Percentiles rank a stretch among this genome's conserved stretches.
These are phyloP conservation scores for Papilio polytes DNA, from an alignment of 1,140 invertebrate genomes.

Conservation along the genomic window DNA sequence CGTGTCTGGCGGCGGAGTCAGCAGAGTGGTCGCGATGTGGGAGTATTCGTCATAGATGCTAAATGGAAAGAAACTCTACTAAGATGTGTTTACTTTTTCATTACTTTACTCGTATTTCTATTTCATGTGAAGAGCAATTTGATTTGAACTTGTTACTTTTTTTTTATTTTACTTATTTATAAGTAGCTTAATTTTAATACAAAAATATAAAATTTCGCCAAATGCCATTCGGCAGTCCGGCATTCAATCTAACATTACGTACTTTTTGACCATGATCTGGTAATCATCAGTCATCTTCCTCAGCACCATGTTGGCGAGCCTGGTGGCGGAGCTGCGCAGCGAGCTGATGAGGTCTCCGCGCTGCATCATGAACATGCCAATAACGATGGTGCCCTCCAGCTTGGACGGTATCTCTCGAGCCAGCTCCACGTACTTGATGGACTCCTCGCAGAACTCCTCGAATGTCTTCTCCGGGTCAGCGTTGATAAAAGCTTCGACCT, in stretches of 20 bases:
- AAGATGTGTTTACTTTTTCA: neutral
- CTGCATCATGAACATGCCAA: slow-evolving; percentile 95
- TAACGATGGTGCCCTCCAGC: slow-evolving; percentile 87
- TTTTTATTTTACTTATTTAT: no score
- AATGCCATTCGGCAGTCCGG: no score
- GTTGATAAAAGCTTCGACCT: slow-evolving; percentile 88
- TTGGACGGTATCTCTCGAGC: slow-evolving; percentile 86
- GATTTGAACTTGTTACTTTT: no score
- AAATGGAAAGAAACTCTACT: neutral
- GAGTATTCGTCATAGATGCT: slow-evolving; percentile 95
- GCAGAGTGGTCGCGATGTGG: slow-evolving; percentile 90
- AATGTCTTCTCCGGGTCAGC: slow-evolving; percentile 86
- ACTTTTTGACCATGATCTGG: slow-evolving; percentile 91
- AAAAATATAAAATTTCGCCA: no score
- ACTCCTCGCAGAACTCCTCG: slow-evolving; percentile 87
- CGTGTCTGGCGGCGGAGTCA: slow-evolving; percentile 92
- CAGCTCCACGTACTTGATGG: slow-evolving; percentile 87
- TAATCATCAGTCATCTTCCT: slow-evolving; percentile 91
- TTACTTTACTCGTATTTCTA: neutral
- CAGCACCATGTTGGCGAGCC: slow-evolving; percentile 89
- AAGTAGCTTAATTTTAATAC: no score
- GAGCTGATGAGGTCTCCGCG: slow-evolving; percentile 91
- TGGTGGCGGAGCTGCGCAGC: slow-evolving; percentile 88
- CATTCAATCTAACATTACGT: slow-evolving; percentile 61
- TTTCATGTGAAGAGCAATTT: neutral